Evolutionary conservation across 2,113 vertebrate genomes (phyloP).

Genomic region (Hemibates koningsi): DNA sequence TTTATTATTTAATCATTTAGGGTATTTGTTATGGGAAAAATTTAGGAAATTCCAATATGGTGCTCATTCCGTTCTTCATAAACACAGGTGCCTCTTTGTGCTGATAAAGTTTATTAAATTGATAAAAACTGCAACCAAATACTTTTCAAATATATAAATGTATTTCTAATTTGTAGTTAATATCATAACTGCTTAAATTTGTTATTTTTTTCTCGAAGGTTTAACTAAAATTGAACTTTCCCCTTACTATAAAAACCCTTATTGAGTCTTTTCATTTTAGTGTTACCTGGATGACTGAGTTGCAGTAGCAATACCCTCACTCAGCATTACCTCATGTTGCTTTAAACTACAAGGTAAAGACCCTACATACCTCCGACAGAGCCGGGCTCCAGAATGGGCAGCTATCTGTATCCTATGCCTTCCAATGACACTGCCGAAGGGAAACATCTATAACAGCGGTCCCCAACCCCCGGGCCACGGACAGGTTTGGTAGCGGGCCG

Average conservation of each 20-base stretch:
- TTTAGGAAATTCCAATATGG: too few species aligned
- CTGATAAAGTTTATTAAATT: not conserved
- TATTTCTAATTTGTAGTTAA: not conserved
- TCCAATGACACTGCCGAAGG: not conserved
- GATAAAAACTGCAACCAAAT: not conserved
- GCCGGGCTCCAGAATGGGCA: not conserved
- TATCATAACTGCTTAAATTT: not conserved
- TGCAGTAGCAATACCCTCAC: not conserved
- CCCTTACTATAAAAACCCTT: not conserved
- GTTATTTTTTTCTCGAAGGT: rapidly evolving
- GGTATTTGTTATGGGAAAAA: not conserved
- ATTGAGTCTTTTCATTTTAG: not conserved
- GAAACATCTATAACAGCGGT: not conserved
- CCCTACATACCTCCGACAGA: not conserved
- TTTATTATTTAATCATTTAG: not conserved
- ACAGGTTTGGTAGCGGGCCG: too few species aligned
- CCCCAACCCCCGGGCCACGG: too few species aligned
- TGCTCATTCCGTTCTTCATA: not conserved
- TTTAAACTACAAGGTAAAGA: not conserved
- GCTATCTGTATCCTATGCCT: not conserved
- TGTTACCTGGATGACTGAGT: not conserved
- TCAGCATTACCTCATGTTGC: not conserved
- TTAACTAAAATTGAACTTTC: not conserved
- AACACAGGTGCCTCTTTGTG: not conserved
- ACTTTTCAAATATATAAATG: not conserved